A percentile compares a stretch with the other conserved stretches of the same genome.
Conservation (phyloP, 2,888 invertebrate species). For the Aethes cnicana region DNA sequence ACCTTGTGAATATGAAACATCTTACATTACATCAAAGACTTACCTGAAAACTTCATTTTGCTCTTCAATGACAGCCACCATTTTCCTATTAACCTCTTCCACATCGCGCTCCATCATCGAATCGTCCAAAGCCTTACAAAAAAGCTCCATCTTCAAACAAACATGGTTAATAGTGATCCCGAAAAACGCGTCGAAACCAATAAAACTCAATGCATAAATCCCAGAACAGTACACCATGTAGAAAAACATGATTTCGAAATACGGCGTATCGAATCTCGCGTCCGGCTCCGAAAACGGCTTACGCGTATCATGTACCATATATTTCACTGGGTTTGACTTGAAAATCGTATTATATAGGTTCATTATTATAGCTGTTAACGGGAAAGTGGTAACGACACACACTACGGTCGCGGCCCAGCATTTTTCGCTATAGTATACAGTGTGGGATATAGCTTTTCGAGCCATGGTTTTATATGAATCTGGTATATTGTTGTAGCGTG, state of each 20-base stretch:
- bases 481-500: conserved; percentile 38
- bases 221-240: conserved; percentile 45
- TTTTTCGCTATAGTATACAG: conserved; percentile 46
- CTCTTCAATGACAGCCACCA: conserved; percentile 50
- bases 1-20: no score
- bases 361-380: conserved; percentile 43
- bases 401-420: conserved; percentile 46
- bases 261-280: conserved; percentile 48
- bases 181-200: conserved; percentile 60
- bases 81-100: conserved; percentile 28
- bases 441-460: conserved; percentile 36
- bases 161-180: conserved; percentile 57
- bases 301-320: conserved; percentile 60
- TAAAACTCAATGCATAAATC: conserved; percentile 48
- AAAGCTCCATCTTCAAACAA: conserved; percentile 58
- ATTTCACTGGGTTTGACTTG: conserved; percentile 40
- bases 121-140: conserved; percentile 50
- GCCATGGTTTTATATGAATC: conserved; percentile 38
- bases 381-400: conserved; percentile 45
- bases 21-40: no score
- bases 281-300: conserved; percentile 45
- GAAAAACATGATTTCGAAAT: conserved; percentile 50
- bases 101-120: conserved; percentile 38
- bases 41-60: conserved; percentile 54
- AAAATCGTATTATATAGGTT: conserved; percentile 46